Percentiles rank a stretch among this genome's conserved stretches.
Evolutionary conservation across 2,797 vertebrate genomes (phyloP).

Genomic region (Sarcoramphus papa): DNA sequence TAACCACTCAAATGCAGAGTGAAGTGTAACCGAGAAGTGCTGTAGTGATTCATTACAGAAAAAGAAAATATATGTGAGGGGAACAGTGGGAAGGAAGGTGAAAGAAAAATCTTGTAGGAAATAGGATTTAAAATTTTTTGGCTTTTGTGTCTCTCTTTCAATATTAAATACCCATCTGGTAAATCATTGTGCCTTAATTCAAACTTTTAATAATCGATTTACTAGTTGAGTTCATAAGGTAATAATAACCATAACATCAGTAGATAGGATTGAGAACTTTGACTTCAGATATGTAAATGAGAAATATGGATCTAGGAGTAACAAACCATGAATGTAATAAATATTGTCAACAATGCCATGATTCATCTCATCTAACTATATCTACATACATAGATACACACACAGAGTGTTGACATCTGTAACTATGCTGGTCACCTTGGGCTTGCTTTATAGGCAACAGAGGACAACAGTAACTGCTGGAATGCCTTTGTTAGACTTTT

Average conservation of each 20-base stretch:
- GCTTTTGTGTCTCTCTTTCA: neutral
- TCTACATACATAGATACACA: neutral
- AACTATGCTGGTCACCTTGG: neutral
- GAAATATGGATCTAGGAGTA: neutral
- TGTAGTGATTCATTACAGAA: neutral
- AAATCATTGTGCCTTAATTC: neutral
- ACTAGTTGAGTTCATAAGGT: neutral
- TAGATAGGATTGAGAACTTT: neutral
- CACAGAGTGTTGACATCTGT: neutral
- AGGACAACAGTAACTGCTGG: neutral
- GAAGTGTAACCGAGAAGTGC: neutral
- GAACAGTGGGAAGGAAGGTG: neutral
- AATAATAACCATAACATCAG: neutral
- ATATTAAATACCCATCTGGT: neutral
- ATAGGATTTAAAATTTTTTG: neutral
- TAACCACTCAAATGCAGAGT: neutral
- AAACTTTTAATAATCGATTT: neutral
- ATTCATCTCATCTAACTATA: neutral
- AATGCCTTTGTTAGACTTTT: neutral
- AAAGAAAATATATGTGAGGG: neutral
- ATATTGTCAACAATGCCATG: neutral
- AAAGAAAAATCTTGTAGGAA: neutral
- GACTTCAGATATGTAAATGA: neutral
- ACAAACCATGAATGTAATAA: neutral
- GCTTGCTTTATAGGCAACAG: neutral